Evolutionary conservation across 2,888 invertebrate species (phyloP), one percentile per base, ranked within the genome.

Genomic region (Disparrhopalites patrizii): DNA sequence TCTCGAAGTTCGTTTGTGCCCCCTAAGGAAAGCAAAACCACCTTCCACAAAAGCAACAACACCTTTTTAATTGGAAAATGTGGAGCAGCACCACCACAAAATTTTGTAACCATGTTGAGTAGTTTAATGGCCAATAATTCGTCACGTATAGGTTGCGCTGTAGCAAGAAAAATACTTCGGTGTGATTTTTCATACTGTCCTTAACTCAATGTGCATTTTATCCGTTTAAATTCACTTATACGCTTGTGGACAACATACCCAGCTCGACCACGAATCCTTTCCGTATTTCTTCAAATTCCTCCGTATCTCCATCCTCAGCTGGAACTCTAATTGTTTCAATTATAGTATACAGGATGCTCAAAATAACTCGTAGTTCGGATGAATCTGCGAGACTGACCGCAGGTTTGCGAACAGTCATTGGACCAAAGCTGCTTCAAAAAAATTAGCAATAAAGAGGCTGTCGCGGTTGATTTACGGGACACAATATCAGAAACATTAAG

Each of bases 1-100:
- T 87, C 85, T 76, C 89, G 88, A 30, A 97, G 81, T 64, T 88
- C 87, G 66, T 89, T 87, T 77, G 92, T 91, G 7, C 97, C 98
- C 25, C 99, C 99, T 56, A 99, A 82, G 15, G 91, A 89, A 1
- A 96, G 87, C 60, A 99, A 82, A 66, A 97, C 86, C 10, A 93
- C 85, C 82, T 99, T 99, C 99, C 99, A 99, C 1, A 97, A 79
- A 20, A 99, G 81, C 55, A 99, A 81, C 20, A 99, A 82, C 10
- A 98, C 92, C 81, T 99, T 99, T 79, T 96, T 97, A 87, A 99
- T 97, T 2, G 99, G 99, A 81, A 95, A 98, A 81, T 98, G 96
- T 20, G 97, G 94, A 5, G 93, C 91, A 28, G 90, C 88, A 1
- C 97, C 97, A 75, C 93, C 92, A 81, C 98, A 98, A 78, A 98